Evolutionary conservation across 2,797 vertebrate genomes (phyloP).

Genomic region (Setipinna tenuifilis): DNA sequence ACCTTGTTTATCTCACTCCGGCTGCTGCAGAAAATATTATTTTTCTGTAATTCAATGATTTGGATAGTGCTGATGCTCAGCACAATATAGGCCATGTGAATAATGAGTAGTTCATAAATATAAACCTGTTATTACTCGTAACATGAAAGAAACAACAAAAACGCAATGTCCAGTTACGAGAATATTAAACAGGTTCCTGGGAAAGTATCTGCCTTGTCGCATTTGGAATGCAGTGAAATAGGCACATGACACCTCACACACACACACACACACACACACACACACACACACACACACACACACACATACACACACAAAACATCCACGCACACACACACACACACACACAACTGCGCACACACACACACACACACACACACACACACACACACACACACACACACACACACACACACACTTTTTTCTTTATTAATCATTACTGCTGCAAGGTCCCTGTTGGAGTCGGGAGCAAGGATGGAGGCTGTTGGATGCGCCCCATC

Average conservation of each 20-base stretch:
- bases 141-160: neutral
- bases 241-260: neutral
- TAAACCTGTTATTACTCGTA: neutral
- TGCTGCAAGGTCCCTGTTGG: constrained; percentile 21
- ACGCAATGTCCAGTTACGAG: neutral
- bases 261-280: neutral
- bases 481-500: constrained; percentile 13
- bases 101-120: constrained; percentile 18
- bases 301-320: constrained; percentile 18
- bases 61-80: constrained; percentile 2
- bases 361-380: constrained; percentile 16
- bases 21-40: neutral
- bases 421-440: constrained; percentile 23
- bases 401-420: constrained; percentile 16
- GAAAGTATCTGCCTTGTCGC: neutral
- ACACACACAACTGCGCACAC: constrained; percentile 11
- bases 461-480: neutral
- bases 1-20: constrained; percentile 17
- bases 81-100: neutral
- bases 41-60: neutral
- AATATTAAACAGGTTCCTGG: neutral
- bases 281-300: neutral
- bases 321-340: constrained; percentile 20
- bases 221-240: neutral
- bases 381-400: constrained; percentile 22